Base-by-base conservation (phyloP, 2,888 invertebrate species). In the Bimastos eiseni region DNA sequence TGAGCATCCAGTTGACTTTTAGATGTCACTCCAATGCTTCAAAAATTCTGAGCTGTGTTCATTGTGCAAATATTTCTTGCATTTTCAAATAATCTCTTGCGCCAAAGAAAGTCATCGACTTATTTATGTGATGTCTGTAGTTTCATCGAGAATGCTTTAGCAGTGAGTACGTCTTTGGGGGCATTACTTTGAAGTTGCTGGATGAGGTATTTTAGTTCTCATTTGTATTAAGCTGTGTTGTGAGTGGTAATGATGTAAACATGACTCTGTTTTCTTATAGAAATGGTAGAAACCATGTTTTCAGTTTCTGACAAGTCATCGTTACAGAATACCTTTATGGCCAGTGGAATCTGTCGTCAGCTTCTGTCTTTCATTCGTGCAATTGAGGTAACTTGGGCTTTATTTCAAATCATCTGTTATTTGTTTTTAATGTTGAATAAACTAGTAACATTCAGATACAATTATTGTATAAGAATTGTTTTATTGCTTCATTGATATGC, bases 301-400 rank as follows among this genome's bases (percentile, higher is more conserved):
- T 33, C 86, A 6, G 37, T 37, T 36, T 34, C 37, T 44, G 90
- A 90, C 49, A 90, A 34, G 37, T 44, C 90, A n/a, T 90, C 37
- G 1, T 70, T 90, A n/a, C 90, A 90, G 70, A 70, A 90, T 70
- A 70, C 70, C 0, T 90, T 90, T 34, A 90, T 90, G 90, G 70
- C 49, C 34, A 55, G 90, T 90, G 90, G 90, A 34, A 37, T 70
- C 21, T 90, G 90, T 90, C 90, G 44, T 21, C 90, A 55, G 44
- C 90, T 90, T 44, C 90, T 37, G 86, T 36, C 37, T 86, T 86
- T 86, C 86, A 86, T 86, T 86, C 37, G 34, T 36, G 34, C 86
- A 86, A 33, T 86, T 36, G 36, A 1, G 37, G 86, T 86, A 36
- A 34, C 21, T 70, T n/a, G n/a, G 0, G n/a, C 30, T 70, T 30